Conservation (phyloP, 1,140 invertebrate genomes). For the Pseudomyrmex sp. region DNA sequence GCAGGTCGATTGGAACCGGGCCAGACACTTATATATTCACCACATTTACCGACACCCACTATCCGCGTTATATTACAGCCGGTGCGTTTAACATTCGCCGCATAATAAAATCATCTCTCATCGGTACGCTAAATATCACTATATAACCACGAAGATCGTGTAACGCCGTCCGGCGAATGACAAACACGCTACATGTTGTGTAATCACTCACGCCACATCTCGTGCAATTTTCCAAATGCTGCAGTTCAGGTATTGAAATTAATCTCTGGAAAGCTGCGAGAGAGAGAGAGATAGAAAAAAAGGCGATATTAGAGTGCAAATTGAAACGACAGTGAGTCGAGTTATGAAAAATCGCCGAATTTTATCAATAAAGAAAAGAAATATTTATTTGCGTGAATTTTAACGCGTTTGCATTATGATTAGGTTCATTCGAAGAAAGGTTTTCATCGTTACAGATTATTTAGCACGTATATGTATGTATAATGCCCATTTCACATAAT, state of each 20-base stretch:
- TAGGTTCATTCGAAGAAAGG: constrained; percentile 33
- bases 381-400: constrained; percentile 21
- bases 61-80: constrained; percentile 55
- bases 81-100: constrained; percentile 60
- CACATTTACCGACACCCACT: constrained; percentile 36
- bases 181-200: constrained; percentile 20
- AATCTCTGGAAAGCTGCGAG: neutral
- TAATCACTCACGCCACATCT: constrained; percentile 26
- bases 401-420: constrained; percentile 12
- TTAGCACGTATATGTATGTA: constrained; percentile 34
- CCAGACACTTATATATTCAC: constrained; percentile 76
- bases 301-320: neutral
- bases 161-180: constrained; percentile 35
- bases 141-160: neutral
- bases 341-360: neutral
- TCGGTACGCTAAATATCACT: constrained; percentile 51
- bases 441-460: constrained; percentile 62
- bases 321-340: neutral
- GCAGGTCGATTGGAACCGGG: constrained; percentile 72
- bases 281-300: no score
- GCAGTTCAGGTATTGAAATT: neutral
- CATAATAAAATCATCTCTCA: constrained; percentile 65
- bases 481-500: constrained; percentile 60
- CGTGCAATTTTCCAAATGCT: neutral
- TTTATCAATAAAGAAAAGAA: neutral